Evolutionary conservation across 2,113 vertebrate genomes (phyloP).

Genomic region (Glaucidium brasilianum): DNA sequence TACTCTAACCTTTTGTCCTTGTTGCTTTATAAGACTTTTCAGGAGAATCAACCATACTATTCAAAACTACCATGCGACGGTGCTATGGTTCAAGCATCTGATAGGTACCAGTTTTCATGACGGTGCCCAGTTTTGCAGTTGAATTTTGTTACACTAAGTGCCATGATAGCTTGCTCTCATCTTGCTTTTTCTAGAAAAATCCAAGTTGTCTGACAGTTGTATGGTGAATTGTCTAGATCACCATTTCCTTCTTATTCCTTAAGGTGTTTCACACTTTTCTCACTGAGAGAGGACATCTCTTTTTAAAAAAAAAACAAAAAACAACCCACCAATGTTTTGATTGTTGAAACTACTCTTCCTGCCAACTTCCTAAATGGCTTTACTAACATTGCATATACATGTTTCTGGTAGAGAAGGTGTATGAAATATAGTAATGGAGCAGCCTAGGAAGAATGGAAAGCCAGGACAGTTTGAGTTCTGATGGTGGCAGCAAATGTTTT

Average conservation of each 20-base stretch:
- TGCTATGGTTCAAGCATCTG: neutral
- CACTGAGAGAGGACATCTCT: fast-evolving
- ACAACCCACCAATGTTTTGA: neutral
- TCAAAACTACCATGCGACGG: neutral
- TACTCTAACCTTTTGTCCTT: neutral
- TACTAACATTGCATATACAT: neutral
- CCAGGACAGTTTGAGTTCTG: neutral
- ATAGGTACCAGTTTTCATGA: neutral
- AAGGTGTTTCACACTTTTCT: neutral
- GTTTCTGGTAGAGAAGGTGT: neutral
- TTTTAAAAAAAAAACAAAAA: no score
- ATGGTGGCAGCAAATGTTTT: neutral
- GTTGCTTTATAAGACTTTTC: neutral
- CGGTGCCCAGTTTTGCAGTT: neutral
- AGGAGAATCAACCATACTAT: neutral
- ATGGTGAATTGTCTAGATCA: neutral
- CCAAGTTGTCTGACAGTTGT: neutral
- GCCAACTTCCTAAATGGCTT: neutral
- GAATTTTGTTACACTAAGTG: neutral
- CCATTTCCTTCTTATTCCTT: neutral
- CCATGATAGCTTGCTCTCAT: neutral
- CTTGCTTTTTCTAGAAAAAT: neutral
- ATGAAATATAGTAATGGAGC: neutral
- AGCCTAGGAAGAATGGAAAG: neutral
- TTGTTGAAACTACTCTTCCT: neutral